These are phyloP conservation scores for Neuroscelio doddi DNA, from an alignment of 2,888 invertebrate species.

Conservation along the genomic window DNA sequence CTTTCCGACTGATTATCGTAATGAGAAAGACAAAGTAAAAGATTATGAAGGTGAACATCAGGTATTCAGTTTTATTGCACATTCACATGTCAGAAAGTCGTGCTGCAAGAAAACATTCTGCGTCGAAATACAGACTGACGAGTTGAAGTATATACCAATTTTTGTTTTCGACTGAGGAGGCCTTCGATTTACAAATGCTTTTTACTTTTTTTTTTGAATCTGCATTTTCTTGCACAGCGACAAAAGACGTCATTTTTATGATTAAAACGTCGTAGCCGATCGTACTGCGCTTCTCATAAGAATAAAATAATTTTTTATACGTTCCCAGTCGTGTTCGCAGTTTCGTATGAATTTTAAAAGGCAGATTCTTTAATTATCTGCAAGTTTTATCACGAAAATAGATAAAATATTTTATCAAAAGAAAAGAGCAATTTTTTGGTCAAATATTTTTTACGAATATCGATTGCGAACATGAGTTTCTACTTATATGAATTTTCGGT, in stretches of 20 bases:
- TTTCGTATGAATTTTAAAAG: background rate
- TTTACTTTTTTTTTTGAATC: background rate
- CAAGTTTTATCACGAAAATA: background rate
- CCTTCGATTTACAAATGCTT: background rate
- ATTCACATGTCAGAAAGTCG: too few species aligned
- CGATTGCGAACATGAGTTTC: conserved; percentile 1
- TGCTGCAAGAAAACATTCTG: conserved; percentile 28
- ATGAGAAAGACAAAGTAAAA: conserved; percentile 45
- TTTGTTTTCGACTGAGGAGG: conserved; percentile 2
- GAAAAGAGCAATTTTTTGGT: conserved; percentile 5
- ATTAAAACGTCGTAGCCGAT: conserved; percentile 43
- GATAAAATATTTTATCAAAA: background rate
- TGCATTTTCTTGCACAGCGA: conserved; percentile 31
- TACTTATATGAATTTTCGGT: conserved; percentile 25
- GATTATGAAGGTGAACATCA: conserved; percentile 16
- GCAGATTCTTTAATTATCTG: background rate
- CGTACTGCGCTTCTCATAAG: conserved; percentile 38
- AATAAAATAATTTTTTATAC: conserved; percentile 29
- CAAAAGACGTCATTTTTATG: conserved; percentile 18
- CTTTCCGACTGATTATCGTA: conserved; percentile 70
- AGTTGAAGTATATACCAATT: conserved; percentile 20
- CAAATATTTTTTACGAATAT: background rate
- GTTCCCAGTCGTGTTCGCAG: conserved; percentile 32
- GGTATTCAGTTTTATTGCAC: background rate
- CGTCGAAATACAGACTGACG: conserved; percentile 40